Conservation (phyloP, 2,797 vertebrate genomes). For the Danionella dracula region DNA sequence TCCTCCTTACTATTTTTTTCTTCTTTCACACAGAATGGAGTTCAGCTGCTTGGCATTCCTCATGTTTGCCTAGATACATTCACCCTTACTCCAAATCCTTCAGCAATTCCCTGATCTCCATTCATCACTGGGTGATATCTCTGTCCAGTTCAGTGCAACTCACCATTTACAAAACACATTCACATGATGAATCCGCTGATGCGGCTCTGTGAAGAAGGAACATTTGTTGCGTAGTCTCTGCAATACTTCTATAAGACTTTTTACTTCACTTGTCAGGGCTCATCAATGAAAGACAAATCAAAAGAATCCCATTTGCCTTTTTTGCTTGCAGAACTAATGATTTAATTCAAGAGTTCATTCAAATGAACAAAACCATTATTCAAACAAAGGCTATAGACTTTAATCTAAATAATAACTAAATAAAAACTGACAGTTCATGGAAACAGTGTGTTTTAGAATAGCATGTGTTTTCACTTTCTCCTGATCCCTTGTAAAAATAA, state of each 20-base stretch:
- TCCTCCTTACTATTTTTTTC: slow-evolving; percentile 15
- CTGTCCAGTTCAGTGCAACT: background rate
- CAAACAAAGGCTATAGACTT: background rate
- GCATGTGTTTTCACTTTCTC: background rate
- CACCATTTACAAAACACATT: background rate
- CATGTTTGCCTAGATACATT: slow-evolving; percentile 10
- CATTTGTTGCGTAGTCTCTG: slow-evolving; percentile 13
- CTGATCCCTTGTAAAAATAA: background rate
- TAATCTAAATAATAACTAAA: background rate
- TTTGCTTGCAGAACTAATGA: background rate
- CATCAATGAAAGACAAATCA: background rate
- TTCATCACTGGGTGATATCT: background rate
- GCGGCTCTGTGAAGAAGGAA: slow-evolving; percentile 14
- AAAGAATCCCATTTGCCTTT: background rate
- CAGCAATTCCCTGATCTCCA: background rate
- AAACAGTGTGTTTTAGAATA: background rate
- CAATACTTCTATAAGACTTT: background rate
- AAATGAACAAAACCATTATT: background rate
- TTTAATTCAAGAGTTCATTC: background rate
- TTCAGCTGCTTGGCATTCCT: slow-evolving; percentile 21
- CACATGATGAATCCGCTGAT: slow-evolving; percentile 1
- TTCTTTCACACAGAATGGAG: background rate
- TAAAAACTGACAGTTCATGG: background rate
- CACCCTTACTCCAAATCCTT: slow-evolving; percentile 14
- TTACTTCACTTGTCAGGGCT: background rate